These are phyloP conservation scores for Hemibagrus guttatus DNA, from an alignment of 2,797 vertebrate species.

Conservation along the genomic window DNA sequence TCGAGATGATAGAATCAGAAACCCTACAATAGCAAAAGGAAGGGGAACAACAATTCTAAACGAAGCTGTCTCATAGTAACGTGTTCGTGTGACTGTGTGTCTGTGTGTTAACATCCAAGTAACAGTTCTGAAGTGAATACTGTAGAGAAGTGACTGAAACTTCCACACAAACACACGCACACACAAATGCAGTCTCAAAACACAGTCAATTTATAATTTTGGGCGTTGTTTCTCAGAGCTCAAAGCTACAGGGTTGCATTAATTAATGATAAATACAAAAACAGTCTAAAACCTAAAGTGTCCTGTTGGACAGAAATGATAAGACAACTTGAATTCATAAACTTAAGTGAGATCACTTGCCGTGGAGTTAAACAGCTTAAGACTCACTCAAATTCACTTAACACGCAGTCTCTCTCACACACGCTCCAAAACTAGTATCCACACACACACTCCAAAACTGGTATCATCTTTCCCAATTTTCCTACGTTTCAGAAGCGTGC, in stretches of 20 bases:
- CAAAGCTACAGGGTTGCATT: conserved; percentile 47
- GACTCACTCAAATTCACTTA: conserved; percentile 1
- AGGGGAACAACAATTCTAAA: neutral
- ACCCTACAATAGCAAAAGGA: neutral
- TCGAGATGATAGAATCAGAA: conserved; percentile 7
- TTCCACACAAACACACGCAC: conserved; percentile 1
- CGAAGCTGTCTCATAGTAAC: neutral
- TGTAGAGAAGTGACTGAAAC: conserved; percentile 38
- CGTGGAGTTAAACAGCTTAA: neutral
- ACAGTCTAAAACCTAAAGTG: neutral
- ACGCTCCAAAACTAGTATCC: conserved; percentile 8
- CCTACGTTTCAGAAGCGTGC: neutral
- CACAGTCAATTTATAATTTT: conserved; percentile 15
- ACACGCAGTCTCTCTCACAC: neutral
- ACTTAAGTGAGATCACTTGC: neutral
- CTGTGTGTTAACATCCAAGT: neutral
- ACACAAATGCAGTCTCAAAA: conserved; percentile 19
- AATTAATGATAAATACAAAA: conserved; percentile 23
- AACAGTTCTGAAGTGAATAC: conserved; percentile 27
- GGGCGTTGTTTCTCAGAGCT: conserved; percentile 35
- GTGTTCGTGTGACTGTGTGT: neutral
- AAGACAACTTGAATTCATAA: neutral
- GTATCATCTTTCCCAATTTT: neutral
- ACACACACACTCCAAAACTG: conserved; percentile 1
- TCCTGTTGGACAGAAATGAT: conserved; percentile 11